Percentiles rank a stretch among this genome's conserved stretches.
These are phyloP conservation scores for Hirtodrosophila duncani DNA, from an alignment of 2,888 invertebrate genomes.

Conservation along the genomic window DNA sequence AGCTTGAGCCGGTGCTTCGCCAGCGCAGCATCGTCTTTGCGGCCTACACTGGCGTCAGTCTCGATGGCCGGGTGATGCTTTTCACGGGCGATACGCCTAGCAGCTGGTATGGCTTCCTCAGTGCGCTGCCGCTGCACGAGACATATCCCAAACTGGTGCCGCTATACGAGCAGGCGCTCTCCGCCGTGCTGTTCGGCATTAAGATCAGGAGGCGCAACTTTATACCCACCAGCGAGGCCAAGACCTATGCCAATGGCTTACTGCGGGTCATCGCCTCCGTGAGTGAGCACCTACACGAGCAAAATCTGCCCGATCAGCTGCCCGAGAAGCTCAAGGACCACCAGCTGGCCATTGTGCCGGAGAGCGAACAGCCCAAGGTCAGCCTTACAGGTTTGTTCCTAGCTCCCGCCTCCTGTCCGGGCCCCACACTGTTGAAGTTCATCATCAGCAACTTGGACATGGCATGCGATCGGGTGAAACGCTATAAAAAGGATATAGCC, in stretches of 20 bases:
- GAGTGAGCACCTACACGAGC: conserved; percentile 84
- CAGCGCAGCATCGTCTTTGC: conserved; percentile 90
- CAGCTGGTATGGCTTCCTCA: conserved; percentile 93
- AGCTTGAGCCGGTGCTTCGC: conserved; percentile 84
- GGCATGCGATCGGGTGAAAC: conserved; percentile 81
- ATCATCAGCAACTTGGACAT: conserved; percentile 87
- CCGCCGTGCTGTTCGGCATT: conserved; percentile 88
- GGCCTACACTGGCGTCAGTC: conserved; percentile 91
- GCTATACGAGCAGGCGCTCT: conserved; percentile 89
- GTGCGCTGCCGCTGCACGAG: conserved; percentile 87
- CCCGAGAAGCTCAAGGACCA: conserved; percentile 85
- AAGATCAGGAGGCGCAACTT: conserved; percentile 91
- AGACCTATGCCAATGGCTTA: conserved; percentile 89
- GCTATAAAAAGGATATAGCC: conserved; percentile 86
- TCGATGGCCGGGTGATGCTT: conserved; percentile 92
- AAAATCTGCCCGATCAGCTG: conserved; percentile 84
- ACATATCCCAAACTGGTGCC: conserved; percentile 86
- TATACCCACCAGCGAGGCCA: conserved; percentile 88
- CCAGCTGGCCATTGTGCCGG: conserved; percentile 83
- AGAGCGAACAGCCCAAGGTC: conserved; percentile 93
- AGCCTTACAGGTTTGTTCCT: conserved; percentile 95
- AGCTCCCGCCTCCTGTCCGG: conserved; percentile 93
- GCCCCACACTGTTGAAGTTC: conserved; percentile 89
- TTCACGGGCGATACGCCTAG: conserved; percentile 94
- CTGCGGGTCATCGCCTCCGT: conserved; percentile 89